Evolutionary conservation across 2,113 vertebrate species (phyloP).

Genomic region (Strix uralensis): DNA sequence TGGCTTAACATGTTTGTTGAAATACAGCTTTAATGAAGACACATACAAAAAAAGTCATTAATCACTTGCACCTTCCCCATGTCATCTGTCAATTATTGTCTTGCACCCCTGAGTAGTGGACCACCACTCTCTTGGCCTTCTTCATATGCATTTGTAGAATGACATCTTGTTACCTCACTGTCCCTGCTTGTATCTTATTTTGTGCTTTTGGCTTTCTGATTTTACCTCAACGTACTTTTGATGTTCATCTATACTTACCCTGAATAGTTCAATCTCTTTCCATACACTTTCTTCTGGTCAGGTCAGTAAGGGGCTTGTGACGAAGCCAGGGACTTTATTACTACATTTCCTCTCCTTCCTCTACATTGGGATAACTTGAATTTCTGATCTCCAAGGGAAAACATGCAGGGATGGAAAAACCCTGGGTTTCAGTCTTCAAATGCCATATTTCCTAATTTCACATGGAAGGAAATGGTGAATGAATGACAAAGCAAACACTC

Average conservation of each 20-base stretch:
- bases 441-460: background rate
- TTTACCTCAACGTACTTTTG: background rate
- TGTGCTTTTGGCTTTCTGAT: background rate
- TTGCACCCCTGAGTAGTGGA: background rate
- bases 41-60: background rate
- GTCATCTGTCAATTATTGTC: background rate
- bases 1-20: background rate
- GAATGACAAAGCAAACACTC: background rate
- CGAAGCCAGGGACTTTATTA: background rate
- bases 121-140: background rate
- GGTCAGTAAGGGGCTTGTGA: background rate
- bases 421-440: background rate
- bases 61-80: background rate
- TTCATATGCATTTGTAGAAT: background rate
- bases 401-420: slow-evolving; percentile 8
- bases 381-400: background rate
- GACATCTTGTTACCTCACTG: background rate
- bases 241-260: background rate
- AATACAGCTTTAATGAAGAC: background rate
- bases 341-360: background rate
- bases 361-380: background rate
- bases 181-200: background rate
- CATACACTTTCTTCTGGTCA: background rate
- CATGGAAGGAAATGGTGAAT: background rate
- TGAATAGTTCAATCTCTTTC: background rate